Conservation (phyloP, 92 coral and sea anemone genomes). For the Siderastrea siderea region DNA sequence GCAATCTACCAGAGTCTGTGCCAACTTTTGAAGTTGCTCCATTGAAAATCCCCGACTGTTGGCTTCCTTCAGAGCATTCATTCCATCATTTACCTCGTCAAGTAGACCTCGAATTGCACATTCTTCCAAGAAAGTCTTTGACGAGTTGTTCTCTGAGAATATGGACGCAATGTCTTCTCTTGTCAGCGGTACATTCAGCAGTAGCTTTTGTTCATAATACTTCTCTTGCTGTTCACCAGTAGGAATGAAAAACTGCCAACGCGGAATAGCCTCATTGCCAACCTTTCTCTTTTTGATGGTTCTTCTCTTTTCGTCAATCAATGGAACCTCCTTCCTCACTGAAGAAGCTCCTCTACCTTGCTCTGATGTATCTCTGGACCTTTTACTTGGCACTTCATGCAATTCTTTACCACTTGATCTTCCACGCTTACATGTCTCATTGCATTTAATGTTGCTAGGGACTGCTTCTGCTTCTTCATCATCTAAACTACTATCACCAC, state of each 20-base stretch:
- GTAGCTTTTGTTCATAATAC: constrained; percentile 10
- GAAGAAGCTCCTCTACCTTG: neutral
- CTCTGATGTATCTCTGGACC: no score
- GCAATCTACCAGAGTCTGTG: no score
- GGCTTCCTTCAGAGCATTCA: neutral
- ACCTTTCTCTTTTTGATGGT: neutral
- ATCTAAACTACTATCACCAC: no score
- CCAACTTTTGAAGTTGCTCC: no score
- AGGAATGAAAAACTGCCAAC: constrained; percentile 22
- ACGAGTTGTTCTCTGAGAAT: no score
- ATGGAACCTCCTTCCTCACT: neutral
- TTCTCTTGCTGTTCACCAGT: constrained; percentile 1
- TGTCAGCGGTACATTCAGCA: neutral
- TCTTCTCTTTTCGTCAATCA: neutral
- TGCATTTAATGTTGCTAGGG: no score
- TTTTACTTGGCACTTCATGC: no score
- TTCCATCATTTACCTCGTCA: constrained; percentile 8
- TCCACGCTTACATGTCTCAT: no score
- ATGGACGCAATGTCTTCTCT: neutral
- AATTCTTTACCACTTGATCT: no score
- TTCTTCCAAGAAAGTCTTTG: no score
- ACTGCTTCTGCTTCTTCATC: no score
- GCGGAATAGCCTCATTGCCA: constrained; percentile 13
- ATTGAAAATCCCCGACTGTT: constrained; percentile 1
- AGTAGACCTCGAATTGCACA: constrained; percentile 23